Base-by-base conservation (phyloP, 2,888 invertebrate genomes). In the Ctena decussata region DNA sequence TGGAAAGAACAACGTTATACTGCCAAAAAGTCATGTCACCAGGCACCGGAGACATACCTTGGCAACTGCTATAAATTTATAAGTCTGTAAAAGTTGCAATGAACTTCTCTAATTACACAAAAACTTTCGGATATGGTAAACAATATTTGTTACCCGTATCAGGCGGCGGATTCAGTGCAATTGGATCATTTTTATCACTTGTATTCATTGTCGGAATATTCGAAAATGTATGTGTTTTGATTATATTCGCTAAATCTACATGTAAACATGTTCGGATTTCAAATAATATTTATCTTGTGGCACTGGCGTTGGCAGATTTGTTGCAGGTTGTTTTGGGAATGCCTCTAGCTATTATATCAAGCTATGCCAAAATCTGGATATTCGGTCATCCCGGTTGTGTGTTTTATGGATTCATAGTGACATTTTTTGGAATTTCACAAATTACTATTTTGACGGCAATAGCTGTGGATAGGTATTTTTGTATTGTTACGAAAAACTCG, bases 381-480 rank as follows among this genome's bases (percentile, higher is more conserved):
- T 86, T 82, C 35, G 86, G 82, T n/a, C 44, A 82, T 21, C 21
- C 18, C 18, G 72, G 37, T 3, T 86, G 86, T 39, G 69, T 70
- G 49, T 77, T 74, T 71, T 80, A 80, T 57, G 86, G 76, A 12
- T 85, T 85, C 73, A 46, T 80, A 15, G 80, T 82, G 30, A 82
- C 82, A 18, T 71, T 57, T 1, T 70, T 82, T 41, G 82, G 86
- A 21, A 41, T 86, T 39, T 30, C 86, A 24, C 82, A 86, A 57
- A 86, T 86, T 11, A 32, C 86, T 0, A 60, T 80, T 53, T 39
- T 85, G 12, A 75, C 80, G 15, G 46, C 82, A 27, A 86, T 86
- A n/a, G 77, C 86, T 1, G 27, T 82, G 12, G 86, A 86, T 35
- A 65, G 80, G 15, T 86, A 80, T 35, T 78, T 82, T 35, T 46